phyloP scores from a whole-genome alignment of 2,888 invertebrate genomes.

The Synanthedon andrenaeformis region DNA sequence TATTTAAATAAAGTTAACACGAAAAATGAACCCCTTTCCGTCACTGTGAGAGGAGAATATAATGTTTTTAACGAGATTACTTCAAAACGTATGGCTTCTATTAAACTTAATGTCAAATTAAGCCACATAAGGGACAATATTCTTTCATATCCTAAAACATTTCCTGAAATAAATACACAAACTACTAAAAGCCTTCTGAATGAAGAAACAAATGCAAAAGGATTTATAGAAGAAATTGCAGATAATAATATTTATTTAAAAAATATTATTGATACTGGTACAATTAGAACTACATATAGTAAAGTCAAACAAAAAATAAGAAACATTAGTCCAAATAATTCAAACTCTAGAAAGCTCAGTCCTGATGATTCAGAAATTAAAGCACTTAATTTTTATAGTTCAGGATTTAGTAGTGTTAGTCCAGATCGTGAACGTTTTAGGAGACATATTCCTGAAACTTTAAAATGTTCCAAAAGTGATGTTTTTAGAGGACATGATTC shows the following conservation, averaged over 20 bases:
- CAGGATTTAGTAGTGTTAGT: conserved; percentile 1
- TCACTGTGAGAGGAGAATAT: conserved; percentile 21
- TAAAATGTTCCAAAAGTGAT: not conserved
- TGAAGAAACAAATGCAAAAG: not conserved
- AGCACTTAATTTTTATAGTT: not conserved
- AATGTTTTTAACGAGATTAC: conserved; percentile 36
- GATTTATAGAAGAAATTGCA: not conserved
- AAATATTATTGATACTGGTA: conserved; percentile 14
- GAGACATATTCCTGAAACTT: not conserved
- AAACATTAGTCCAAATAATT: conserved; percentile 6
- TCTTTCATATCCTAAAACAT: conserved; percentile 11
- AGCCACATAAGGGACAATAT: conserved; percentile 23
- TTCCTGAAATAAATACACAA: conserved; percentile 11
- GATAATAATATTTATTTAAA: not conserved
- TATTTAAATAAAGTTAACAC: conserved; percentile 26
- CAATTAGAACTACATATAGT: conserved; percentile 26
- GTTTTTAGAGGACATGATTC: no score
- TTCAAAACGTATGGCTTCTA: conserved; percentile 33
- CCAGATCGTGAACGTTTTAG: not conserved
- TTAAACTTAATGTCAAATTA: conserved; percentile 35
- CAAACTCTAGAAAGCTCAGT: no score
- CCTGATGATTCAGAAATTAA: no score
- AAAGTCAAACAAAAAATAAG: conserved; percentile 12
- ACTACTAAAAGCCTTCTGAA: conserved; percentile 4
- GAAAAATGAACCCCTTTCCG: conserved; percentile 13